Evolutionary conservation across 2,888 invertebrate genomes (phyloP), one percentile per base, ranked within the genome.

Genomic region (Syrista parreyssii): DNA sequence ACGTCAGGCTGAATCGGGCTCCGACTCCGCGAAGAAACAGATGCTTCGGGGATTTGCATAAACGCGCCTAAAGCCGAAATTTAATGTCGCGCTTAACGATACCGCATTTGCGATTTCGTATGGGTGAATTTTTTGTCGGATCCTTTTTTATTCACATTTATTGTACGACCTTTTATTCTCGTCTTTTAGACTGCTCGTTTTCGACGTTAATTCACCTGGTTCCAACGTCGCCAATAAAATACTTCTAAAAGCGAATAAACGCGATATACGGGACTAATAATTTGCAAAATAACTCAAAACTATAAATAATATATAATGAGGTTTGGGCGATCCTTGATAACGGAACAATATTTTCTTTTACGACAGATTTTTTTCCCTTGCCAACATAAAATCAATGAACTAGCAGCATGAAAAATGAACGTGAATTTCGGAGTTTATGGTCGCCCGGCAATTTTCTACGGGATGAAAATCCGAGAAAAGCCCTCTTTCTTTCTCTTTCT

Each of bases 21-120:
- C 31, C 32, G 77, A 71, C 78, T 73, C 76, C 78, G 79, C 80
- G 80, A 78, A 79, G 82, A 84, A 88, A 88, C 88, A 89, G 88
- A 89, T 89, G 88, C 85, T 82, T 77, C 76, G 76, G 75, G 83
- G 84, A 89, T 89, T 89, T 88, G 85, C 88, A 89, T 89, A 88
- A 89, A 87, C 80, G 86, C 84, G 86, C 82, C 86, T 85, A 84
- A 55, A 88, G 85, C 85, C 80, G 83, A 84, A 85, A 87, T 85
- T 86, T 89, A 88, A 87, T 85, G 85, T 84, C 80, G 81, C 81
- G 82, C 82, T 81, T 84, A 85, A 84, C 82, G 84, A 84, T 81
- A 55, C 80, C 81, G 80, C 81, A 36, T 31, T 78, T 81, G 80
- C 75, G 79, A 36, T 80, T 79, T 82, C 79, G 75, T 79, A 80